These are phyloP conservation scores for Panurus biarmicus DNA, from an alignment of 2,113 vertebrate genomes.

Conservation along the genomic window DNA sequence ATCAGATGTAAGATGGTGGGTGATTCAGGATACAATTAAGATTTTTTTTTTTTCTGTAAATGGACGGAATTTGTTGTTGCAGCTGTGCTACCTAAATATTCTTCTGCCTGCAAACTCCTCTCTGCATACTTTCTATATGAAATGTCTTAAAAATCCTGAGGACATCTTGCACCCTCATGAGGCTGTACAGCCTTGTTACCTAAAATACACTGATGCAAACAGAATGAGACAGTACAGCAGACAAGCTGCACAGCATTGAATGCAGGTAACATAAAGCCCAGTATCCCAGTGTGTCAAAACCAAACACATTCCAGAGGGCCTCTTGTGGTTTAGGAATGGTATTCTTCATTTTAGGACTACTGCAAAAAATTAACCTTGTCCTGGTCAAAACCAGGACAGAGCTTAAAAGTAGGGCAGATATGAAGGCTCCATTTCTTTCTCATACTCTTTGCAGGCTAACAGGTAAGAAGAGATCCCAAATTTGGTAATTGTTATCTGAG, in stretches of 20 bases:
- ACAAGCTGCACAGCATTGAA: not conserved
- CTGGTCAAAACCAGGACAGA: not conserved
- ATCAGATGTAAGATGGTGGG: not conserved
- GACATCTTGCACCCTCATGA: not conserved
- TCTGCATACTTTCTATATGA: not conserved
- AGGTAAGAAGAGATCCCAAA: not conserved
- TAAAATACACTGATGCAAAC: not conserved
- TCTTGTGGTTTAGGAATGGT: not conserved
- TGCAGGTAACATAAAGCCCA: not conserved
- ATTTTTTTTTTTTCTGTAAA: not conserved
- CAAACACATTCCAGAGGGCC: not conserved
- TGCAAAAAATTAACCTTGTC: not conserved
- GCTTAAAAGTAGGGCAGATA: not conserved
- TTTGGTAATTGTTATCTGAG: fast-evolving
- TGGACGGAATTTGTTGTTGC: not conserved
- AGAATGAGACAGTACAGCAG: not conserved
- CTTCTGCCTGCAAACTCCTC: not conserved
- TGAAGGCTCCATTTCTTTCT: not conserved
- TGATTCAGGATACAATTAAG: not conserved
- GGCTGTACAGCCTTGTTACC: not conserved
- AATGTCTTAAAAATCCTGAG: not conserved
- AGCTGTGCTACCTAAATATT: not conserved
- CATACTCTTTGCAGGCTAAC: not conserved
- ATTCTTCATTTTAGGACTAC: not conserved
- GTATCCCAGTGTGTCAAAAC: not conserved